Percentiles rank a stretch among this genome's conserved stretches.
Evolutionary conservation across 1,140 invertebrate species (phyloP).

Genomic region (Drosophila carrolli): DNA sequence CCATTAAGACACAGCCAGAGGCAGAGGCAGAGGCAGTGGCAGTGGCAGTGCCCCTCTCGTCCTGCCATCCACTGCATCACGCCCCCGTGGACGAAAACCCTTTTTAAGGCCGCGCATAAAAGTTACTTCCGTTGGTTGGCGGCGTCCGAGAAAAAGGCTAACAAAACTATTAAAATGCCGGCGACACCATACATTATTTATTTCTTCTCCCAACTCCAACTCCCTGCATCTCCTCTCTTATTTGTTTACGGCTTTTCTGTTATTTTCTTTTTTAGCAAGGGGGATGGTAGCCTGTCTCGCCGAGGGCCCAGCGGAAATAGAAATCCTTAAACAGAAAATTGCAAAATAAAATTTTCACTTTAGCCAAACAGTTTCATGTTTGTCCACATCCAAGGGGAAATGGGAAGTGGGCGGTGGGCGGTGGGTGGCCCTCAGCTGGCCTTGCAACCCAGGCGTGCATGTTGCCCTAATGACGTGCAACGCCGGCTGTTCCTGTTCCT

Average conservation of each 20-base stretch:
- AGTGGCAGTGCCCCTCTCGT: conserved; percentile 12
- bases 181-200: conserved; percentile 81
- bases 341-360: conserved; percentile 78
- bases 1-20: conserved; percentile 62
- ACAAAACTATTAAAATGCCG: conserved; percentile 81
- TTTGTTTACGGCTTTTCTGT: conserved; percentile 59
- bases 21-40: conserved; percentile 22
- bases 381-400: conserved; percentile 34
- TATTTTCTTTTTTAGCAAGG: conserved; percentile 27
- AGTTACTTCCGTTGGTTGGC: conserved; percentile 65
- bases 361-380: conserved; percentile 63
- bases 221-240: conserved; percentile 26
- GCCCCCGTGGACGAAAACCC: conserved; percentile 38
- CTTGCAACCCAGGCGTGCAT: conserved; percentile 64
- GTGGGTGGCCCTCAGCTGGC: conserved; percentile 28
- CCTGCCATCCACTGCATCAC: conserved; percentile 11
- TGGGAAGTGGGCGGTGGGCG: not conserved
- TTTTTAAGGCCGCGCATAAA: conserved; percentile 70
- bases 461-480: conserved; percentile 75
- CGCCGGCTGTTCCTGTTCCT: conserved; percentile 47
- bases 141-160: conserved; percentile 53
- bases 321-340: conserved; percentile 80
- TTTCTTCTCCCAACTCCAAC: conserved; percentile 34
- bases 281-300: conserved; percentile 51
- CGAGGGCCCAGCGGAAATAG: conserved; percentile 65